These are phyloP conservation scores for Pseudobourletiella spinata DNA, from an alignment of 1,140 invertebrate genomes.

Conservation along the genomic window DNA sequence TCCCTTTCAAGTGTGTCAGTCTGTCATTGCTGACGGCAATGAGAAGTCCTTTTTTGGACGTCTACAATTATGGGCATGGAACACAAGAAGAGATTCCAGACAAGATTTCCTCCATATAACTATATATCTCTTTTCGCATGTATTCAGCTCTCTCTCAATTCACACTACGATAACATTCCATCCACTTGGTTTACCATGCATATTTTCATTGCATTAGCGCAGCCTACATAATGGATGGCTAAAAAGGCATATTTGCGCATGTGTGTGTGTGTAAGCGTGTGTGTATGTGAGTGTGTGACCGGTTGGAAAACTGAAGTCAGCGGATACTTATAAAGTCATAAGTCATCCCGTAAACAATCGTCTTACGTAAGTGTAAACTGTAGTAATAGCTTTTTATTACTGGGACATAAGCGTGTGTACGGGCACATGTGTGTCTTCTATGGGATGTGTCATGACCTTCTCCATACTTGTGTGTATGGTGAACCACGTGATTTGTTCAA, in stretches of 20 bases:
- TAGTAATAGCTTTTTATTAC: too few relatives aligned
- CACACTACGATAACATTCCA: not conserved
- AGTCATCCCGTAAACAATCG: too few relatives aligned
- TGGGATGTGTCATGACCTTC: too few relatives aligned
- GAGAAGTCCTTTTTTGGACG: constrained; percentile 23
- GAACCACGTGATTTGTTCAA: too few relatives aligned
- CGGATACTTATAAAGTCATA: not conserved
- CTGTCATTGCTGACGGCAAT: constrained; percentile 23
- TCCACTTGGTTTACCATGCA: not conserved
- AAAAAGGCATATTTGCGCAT: not conserved
- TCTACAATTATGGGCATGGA: constrained; percentile 22
- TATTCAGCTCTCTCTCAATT: not conserved
- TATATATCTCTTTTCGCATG: not conserved
- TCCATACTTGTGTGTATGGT: too few relatives aligned
- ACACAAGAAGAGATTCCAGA: constrained; percentile 13
- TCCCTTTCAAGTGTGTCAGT: constrained; percentile 22
- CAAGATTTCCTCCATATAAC: not conserved
- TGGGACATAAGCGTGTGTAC: too few relatives aligned
- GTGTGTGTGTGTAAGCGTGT: not conserved
- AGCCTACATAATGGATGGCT: not conserved
- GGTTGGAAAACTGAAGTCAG: not conserved
- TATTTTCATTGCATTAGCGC: too few relatives aligned
- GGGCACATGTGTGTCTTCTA: too few relatives aligned
- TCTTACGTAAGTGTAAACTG: too few relatives aligned
- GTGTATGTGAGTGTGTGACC: not conserved